These are phyloP conservation scores for Pipistrellus pygmaeus DNA, from an alignment of 2,797 vertebrate genomes.

Conservation along the genomic window DNA sequence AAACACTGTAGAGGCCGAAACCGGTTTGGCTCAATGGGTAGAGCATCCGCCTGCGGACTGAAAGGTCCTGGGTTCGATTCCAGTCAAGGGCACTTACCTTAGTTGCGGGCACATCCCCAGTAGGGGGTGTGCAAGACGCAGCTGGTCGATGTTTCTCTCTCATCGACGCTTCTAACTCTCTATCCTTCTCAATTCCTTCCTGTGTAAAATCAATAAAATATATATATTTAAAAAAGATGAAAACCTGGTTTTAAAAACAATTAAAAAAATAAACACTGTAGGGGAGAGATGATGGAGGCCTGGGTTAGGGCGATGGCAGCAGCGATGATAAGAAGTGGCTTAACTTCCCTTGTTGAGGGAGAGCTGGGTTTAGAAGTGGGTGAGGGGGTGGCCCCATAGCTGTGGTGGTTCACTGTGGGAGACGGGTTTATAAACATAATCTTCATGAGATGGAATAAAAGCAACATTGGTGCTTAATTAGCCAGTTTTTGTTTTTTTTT, in stretches of 20 bases:
- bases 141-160: too few species aligned
- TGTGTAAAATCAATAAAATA: too few species aligned
- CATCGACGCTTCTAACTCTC: too few species aligned
- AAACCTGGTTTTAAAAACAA: too few species aligned
- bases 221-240: too few species aligned
- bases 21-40: too few species aligned
- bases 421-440: constrained; percentile 62
- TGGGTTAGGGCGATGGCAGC: not conserved
- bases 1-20: not conserved
- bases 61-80: too few species aligned
- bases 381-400: not conserved
- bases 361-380: not conserved
- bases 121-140: too few species aligned
- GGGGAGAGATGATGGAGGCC: not conserved
- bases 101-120: too few species aligned
- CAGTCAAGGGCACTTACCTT: too few species aligned
- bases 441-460: constrained; percentile 59
- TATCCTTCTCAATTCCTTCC: too few species aligned
- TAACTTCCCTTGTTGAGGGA: not conserved
- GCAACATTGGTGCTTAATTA: constrained; percentile 63
- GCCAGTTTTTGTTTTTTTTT: constrained; percentile 36
- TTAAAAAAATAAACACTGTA: not conserved
- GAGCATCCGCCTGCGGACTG: too few species aligned
- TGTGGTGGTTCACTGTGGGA: constrained; percentile 45
- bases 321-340: not conserved